A percentile compares a stretch with the other conserved stretches of the same genome.
Evolutionary conservation across 2,888 invertebrate genomes (phyloP).

Genomic region (Hypomecis punctinalis): DNA sequence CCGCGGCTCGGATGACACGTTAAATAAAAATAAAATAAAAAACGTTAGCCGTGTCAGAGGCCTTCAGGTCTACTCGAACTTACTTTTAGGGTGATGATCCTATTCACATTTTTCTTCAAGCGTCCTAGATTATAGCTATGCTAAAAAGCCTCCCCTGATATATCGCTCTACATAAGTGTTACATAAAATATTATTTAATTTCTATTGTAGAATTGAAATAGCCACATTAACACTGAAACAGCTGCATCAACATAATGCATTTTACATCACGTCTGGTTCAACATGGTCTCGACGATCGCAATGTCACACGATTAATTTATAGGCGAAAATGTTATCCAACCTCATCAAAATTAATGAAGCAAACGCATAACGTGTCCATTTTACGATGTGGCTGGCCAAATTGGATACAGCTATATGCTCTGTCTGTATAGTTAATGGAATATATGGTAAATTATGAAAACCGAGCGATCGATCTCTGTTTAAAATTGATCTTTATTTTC

Average conservation of each 20-base stretch:
- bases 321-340: slow-evolving; percentile 18
- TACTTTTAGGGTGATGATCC: no score
- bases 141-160: no score
- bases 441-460: neutral
- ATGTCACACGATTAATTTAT: slow-evolving; percentile 18
- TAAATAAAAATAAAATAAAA: no score
- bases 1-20: no score
- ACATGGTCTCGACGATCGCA: slow-evolving; percentile 3
- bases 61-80: no score
- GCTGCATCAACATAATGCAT: slow-evolving; percentile 4
- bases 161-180: no score
- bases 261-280: slow-evolving; percentile 7
- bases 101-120: no score
- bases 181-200: neutral
- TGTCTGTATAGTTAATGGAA: slow-evolving; percentile 1
- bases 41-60: no score
- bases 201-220: neutral
- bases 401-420: neutral
- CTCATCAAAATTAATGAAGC: slow-evolving; percentile 24
- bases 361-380: slow-evolving; percentile 13
- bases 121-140: no score
- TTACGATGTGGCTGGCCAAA: slow-evolving; percentile 7
- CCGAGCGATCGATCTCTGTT: neutral
- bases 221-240: neutral
- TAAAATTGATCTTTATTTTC: neutral